phyloP scores from a whole-genome alignment of 2,888 invertebrate species.

The Agrochola lychnidis region DNA sequence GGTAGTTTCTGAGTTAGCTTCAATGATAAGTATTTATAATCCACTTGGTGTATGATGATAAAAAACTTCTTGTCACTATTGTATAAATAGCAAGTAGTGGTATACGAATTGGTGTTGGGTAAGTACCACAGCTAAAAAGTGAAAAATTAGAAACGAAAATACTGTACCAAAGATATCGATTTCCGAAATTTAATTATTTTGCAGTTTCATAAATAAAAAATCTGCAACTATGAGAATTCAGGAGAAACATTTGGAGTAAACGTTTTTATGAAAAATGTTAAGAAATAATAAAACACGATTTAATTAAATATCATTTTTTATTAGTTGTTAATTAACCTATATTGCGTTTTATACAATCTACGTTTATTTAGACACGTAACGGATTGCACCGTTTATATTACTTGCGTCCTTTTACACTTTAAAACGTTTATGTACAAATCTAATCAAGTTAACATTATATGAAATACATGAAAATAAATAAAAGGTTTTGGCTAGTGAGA shows the following conservation, averaged over 20 bases:
- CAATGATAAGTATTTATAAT: too few relatives aligned
- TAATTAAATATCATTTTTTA: constrained; percentile 64
- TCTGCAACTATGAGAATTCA: neutral
- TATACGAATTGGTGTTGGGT: too few relatives aligned
- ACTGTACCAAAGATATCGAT: too few relatives aligned
- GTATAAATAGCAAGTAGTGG: too few relatives aligned
- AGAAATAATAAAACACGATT: constrained; percentile 17
- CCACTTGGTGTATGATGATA: too few relatives aligned
- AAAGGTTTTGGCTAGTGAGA: constrained; percentile 1
- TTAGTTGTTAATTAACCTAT: constrained; percentile 61
- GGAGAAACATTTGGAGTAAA: neutral
- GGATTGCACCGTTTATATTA: constrained; percentile 22
- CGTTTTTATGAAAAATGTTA: too few relatives aligned
- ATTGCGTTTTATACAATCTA: constrained; percentile 64
- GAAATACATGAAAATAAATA: constrained; percentile 41
- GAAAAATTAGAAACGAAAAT: too few relatives aligned
- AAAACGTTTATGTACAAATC: constrained; percentile 42
- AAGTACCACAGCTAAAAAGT: too few relatives aligned
- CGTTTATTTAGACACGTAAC: constrained; percentile 31
- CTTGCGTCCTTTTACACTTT: constrained; percentile 15
- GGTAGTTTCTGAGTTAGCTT: too few relatives aligned
- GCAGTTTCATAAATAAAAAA: too few relatives aligned
- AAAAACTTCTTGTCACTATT: too few relatives aligned
- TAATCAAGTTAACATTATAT: neutral
- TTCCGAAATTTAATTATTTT: too few relatives aligned